Percentiles rank a stretch among this genome's conserved stretches.
These are phyloP conservation scores for Puffinus mauretanicus DNA, from an alignment of 2,113 vertebrate genomes.

Conservation along the genomic window DNA sequence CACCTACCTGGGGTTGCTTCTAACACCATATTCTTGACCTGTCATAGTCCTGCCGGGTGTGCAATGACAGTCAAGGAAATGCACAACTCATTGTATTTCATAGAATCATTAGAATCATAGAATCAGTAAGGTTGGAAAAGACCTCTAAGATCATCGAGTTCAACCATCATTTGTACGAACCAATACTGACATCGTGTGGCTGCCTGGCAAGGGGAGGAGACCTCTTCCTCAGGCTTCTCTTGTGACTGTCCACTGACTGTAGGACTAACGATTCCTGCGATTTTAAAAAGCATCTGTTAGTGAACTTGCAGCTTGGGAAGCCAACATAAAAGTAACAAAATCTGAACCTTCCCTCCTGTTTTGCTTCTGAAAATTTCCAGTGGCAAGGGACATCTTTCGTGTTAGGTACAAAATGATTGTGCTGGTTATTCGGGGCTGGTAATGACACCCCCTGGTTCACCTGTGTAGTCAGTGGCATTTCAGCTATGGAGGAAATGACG, in stretches of 20 bases:
- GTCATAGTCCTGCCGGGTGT: neutral
- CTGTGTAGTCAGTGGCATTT: neutral
- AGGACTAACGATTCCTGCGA: neutral
- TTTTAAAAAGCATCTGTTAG: neutral
- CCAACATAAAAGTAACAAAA: neutral
- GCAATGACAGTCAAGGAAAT: neutral
- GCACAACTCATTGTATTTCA: fast-evolving
- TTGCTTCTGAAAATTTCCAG: neutral
- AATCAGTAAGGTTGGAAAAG: too few relatives aligned
- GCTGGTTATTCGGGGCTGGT: neutral
- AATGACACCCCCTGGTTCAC: fast-evolving
- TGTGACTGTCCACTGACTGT: neutral
- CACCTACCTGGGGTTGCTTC: neutral
- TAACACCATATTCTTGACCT: too few relatives aligned
- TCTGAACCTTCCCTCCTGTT: neutral
- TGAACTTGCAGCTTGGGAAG: neutral
- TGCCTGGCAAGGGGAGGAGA: neutral
- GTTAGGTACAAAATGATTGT: neutral
- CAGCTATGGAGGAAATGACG: neutral
- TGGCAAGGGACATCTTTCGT: neutral
- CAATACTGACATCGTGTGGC: constrained; percentile 20
- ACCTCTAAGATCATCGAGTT: too few relatives aligned
- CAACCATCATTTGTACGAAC: neutral
- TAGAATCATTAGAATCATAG: too few relatives aligned
- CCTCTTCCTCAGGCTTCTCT: neutral